phyloP scores from a whole-genome alignment of 2,797 vertebrate genomes.

The Phrynocephalus forsythii region DNA sequence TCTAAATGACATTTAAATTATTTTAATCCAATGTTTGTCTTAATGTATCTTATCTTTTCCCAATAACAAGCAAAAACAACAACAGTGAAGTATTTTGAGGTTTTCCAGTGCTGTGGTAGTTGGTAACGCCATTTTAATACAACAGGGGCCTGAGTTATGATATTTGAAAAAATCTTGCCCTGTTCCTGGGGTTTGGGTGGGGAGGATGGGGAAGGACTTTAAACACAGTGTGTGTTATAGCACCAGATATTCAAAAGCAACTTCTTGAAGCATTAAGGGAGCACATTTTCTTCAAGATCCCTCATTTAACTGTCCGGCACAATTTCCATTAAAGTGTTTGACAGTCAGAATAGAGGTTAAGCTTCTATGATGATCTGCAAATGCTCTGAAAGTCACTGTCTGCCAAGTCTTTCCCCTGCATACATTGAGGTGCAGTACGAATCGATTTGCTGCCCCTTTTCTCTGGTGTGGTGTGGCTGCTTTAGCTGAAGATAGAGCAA shows the following conservation, averaged over 20 bases:
- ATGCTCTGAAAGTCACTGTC: background rate
- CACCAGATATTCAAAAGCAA: slow-evolving; percentile 6
- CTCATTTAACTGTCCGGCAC: background rate
- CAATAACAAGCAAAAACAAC: too few relatives aligned
- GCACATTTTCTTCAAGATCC: slow-evolving; percentile 7
- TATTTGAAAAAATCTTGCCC: background rate
- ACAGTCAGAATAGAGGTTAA: slow-evolving; percentile 9
- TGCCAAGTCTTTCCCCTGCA: background rate
- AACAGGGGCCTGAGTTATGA: background rate
- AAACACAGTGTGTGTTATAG: background rate
- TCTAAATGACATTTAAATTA: too few relatives aligned
- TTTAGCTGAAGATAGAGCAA: background rate
- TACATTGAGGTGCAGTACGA: background rate
- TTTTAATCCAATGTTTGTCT: too few relatives aligned
- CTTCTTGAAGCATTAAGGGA: background rate
- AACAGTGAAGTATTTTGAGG: background rate
- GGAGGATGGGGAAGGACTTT: background rate
- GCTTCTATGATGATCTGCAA: background rate
- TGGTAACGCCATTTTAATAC: background rate
- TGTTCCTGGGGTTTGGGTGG: background rate
- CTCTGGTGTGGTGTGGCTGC: background rate
- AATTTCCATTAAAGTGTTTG: background rate
- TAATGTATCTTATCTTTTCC: too few relatives aligned
- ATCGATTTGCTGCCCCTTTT: background rate
- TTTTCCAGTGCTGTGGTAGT: background rate